These are phyloP conservation scores for Villa cingulata DNA, from an alignment of 2,888 invertebrate genomes.

Conservation along the genomic window DNA sequence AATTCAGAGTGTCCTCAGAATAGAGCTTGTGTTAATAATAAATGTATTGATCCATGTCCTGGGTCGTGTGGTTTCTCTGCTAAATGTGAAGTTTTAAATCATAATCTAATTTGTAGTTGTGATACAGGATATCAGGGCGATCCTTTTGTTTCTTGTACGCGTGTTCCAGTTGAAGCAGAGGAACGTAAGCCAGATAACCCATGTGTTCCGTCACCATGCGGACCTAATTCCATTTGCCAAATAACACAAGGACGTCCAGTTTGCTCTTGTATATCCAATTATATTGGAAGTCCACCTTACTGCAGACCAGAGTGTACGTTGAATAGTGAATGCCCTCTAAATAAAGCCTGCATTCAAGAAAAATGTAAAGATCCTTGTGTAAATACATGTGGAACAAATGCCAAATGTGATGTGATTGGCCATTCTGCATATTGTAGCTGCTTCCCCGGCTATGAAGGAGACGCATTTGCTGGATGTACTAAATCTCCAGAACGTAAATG, in stretches of 20 bases:
- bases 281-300: constrained; percentile 66
- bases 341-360: constrained; percentile 67
- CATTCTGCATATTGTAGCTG: constrained; percentile 75
- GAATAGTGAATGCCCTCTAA: constrained; percentile 64
- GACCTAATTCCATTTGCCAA: constrained; percentile 73
- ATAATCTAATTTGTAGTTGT: constrained; percentile 76
- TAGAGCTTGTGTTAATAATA: constrained; percentile 64
- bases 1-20: constrained; percentile 70
- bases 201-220: constrained; percentile 54
- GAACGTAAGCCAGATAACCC: constrained; percentile 39
- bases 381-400: constrained; percentile 64
- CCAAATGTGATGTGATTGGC: constrained; percentile 62
- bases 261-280: constrained; percentile 66
- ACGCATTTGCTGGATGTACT: constrained; percentile 70
- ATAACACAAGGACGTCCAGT: constrained; percentile 63
- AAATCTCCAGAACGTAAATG: constrained; percentile 38
- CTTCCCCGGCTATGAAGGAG: constrained; percentile 60
- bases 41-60: constrained; percentile 70
- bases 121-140: constrained; percentile 61
- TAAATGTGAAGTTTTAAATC: constrained; percentile 64
- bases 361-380: constrained; percentile 72
- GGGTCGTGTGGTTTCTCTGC: constrained; percentile 69
- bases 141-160: constrained; percentile 57
- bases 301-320: constrained; percentile 73
- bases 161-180: constrained; percentile 26